Evolutionary conservation across 2,113 vertebrate species (phyloP).

Genomic region (Eudyptes chrysolophus): DNA sequence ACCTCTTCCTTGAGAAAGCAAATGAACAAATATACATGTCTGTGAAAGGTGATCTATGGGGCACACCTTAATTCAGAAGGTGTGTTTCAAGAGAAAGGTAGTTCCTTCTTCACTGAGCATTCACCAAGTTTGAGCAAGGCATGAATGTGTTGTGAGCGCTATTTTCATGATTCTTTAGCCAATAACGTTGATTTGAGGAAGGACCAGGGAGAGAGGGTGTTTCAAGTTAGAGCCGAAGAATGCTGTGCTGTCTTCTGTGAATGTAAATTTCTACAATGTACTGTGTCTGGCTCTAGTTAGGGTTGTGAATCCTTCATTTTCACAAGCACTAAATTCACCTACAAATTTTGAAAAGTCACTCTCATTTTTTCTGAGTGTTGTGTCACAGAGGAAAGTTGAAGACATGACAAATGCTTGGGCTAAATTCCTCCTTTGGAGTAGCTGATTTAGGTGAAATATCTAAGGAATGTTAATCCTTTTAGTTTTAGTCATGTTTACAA

Average conservation of each 20-base stretch:
- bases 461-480: constrained; percentile 64
- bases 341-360: background rate
- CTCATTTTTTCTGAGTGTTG: background rate
- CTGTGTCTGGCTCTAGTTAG: background rate
- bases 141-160: background rate
- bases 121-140: background rate
- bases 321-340: background rate
- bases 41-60: background rate
- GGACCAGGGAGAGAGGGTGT: background rate
- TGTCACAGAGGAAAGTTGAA: background rate
- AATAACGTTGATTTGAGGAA: background rate
- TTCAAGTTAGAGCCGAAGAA: background rate
- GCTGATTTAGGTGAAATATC: constrained; percentile 31
- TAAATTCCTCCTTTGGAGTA: constrained; percentile 3
- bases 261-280: background rate
- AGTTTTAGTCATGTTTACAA: constrained; percentile 45
- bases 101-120: background rate
- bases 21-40: background rate
- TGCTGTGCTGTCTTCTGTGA: background rate
- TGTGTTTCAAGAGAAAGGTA: background rate
- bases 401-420: constrained; percentile 2
- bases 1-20: background rate
- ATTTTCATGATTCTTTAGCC: background rate
- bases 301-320: background rate
- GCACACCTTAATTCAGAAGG: background rate